Conservation (phyloP, 1,140 invertebrate genomes). For the Cydia pomonella region DNA sequence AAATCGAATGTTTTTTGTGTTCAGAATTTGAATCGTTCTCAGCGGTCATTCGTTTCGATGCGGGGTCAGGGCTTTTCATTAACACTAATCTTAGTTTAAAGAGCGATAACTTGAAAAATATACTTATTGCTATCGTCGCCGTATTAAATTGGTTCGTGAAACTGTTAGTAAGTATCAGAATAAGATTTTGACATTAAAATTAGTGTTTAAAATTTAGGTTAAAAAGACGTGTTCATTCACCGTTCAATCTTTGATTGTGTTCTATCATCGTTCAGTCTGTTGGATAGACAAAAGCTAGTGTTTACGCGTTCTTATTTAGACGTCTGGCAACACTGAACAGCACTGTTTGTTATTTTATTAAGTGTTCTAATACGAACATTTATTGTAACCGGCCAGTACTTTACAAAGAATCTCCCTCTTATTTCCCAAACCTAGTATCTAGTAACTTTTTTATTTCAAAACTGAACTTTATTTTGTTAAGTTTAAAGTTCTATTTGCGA, state of each 20-base stretch:
- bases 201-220: neutral
- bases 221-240: neutral
- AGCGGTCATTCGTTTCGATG: constrained; percentile 4
- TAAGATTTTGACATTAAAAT: neutral
- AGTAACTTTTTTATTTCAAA: neutral
- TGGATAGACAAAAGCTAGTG: constrained; percentile 71
- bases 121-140: neutral
- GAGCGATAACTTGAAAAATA: neutral
- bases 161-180: neutral
- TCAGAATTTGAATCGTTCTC: constrained; percentile 6
- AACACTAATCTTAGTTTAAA: constrained; percentile 10
- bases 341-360: constrained; percentile 75
- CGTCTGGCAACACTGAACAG: constrained; percentile 66
- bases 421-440: neutral
- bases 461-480: neutral
- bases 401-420: constrained; percentile 54
- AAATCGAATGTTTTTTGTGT: constrained; percentile 15
- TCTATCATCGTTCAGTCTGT: constrained; percentile 50
- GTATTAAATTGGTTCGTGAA: neutral
- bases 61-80: constrained; percentile 6
- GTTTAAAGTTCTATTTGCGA: neutral
- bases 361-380: constrained; percentile 69
- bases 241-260: constrained; percentile 37
- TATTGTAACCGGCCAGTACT: constrained; percentile 71
- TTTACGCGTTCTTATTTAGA: constrained; percentile 69